Base-by-base conservation (phyloP, 2,888 invertebrate genomes). In the Eilema sororculum region DNA sequence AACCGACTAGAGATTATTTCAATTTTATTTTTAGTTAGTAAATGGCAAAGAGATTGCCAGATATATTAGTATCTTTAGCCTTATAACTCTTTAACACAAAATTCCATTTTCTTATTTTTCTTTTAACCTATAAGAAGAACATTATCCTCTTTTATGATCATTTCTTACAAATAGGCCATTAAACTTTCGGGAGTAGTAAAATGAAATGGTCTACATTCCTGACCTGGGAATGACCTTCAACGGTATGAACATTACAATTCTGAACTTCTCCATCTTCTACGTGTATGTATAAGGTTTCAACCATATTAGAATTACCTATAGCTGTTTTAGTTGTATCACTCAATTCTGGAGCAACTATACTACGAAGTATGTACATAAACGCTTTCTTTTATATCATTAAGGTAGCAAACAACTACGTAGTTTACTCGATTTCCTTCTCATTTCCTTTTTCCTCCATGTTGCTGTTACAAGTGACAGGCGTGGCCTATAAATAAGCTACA, bases 91-190 rank as follows among this genome's bases (percentile, higher is more conserved):
- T 60, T 30, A 24, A 58, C 25, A 58, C 25, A 25, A 58, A 6
- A 46, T 46, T 46, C 20, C 20, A 46, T 20, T 46, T 16, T 41
- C 3, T 37, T 37, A 10, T 12, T 25, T 58, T 58, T 58, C 20
- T 58, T 58, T 16, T 60, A 30, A 33, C 16, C 20, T 60, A 33
- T 60, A 60, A n/a, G 60, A 60, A 60, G 20, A 60, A 60, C 28
- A 60, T 60, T 30, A 60, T 60, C n/a, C 33, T 28, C 60, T 60
- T 60, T 60, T 33, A 60, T 60, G 60, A 60, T 60, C 33, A 60
- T 60, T 60, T 28, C 60, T n/a, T 33, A 60, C 60, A 60, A 60
- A 33, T 30, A 33, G n/a, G n/a, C n/a, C n/a, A n/a, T n/a, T n/a
- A n/a, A n/a, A 20, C 28, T 60, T 60, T 10, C n/a, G n/a, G 20